Conservation (phyloP, 1,140 invertebrate species). For the Sminthurinus signatus region DNA sequence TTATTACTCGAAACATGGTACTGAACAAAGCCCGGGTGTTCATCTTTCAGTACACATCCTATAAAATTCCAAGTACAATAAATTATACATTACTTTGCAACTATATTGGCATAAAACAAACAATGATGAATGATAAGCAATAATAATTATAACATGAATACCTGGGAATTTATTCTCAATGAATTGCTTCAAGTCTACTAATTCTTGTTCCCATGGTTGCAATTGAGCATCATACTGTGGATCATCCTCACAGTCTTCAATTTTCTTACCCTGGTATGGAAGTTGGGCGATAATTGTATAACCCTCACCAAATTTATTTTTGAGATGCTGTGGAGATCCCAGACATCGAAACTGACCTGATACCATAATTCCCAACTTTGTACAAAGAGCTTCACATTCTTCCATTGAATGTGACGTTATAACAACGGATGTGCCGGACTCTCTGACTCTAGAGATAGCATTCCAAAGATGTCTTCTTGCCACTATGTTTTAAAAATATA, state of each 20-base stretch:
- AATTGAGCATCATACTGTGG: background rate
- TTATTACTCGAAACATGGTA: constrained; percentile 57
- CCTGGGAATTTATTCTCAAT: constrained; percentile 20
- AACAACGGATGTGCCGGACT: constrained; percentile 23
- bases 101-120: no score
- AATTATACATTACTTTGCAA: no score
- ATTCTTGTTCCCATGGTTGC: constrained; percentile 7
- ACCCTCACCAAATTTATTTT: constrained; percentile 55
- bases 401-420: constrained; percentile 58
- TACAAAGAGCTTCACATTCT: constrained; percentile 60
- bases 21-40: constrained; percentile 65
- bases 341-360: constrained; percentile 50
- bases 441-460: constrained; percentile 36
- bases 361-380: constrained; percentile 23
- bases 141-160: constrained; percentile 44
- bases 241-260: background rate
- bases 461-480: constrained; percentile 44
- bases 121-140: no score
- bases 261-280: no score
- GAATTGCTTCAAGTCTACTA: constrained; percentile 2
- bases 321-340: constrained; percentile 50
- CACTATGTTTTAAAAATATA: no score
- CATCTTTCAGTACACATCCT: constrained; percentile 49
- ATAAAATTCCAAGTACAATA: background rate
- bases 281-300: constrained; percentile 47